A percentile compares a stretch with the other conserved stretches of the same genome.
Evolutionary conservation across 2,113 vertebrate genomes (phyloP).

Genomic region (Anser brachyrhynchus): DNA sequence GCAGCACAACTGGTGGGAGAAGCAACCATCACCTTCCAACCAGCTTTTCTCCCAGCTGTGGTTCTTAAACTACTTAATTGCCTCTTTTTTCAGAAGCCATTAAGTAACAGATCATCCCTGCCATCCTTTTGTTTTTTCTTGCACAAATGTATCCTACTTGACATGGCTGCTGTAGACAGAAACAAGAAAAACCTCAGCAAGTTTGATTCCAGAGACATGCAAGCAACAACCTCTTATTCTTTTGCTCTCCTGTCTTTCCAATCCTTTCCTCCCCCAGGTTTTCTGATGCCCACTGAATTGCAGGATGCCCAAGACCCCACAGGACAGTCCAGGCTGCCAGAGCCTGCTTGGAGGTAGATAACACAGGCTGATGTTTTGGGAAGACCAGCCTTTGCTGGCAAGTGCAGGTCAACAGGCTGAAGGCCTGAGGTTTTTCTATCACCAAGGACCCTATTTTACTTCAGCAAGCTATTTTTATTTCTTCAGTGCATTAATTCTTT

Average conservation of each 20-base stretch:
- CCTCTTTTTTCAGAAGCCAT: background rate
- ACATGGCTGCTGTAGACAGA: background rate
- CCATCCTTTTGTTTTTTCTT: background rate
- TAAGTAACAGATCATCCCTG: background rate
- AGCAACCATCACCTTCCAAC: background rate
- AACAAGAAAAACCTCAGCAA: background rate
- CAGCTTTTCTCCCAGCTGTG: background rate
- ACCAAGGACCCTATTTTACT: background rate
- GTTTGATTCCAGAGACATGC: background rate
- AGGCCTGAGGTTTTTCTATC: background rate
- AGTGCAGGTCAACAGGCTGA: background rate
- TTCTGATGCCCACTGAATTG: background rate
- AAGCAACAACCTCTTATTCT: background rate
- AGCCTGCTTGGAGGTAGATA: background rate
- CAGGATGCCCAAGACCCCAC: background rate
- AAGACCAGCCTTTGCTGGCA: background rate
- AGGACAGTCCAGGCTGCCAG: background rate
- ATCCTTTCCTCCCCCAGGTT: background rate
- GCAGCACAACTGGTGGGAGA: background rate
- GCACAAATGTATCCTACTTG: background rate
- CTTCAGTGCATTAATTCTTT: slow-evolving; percentile 39
- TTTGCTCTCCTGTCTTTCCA: background rate
- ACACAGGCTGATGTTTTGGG: accelerated
- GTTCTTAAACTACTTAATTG: background rate
- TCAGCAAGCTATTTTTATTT: slow-evolving; percentile 22